Conservation (phyloP, 2,797 vertebrate genomes). For the Dicrostonyx torquatus region DNA sequence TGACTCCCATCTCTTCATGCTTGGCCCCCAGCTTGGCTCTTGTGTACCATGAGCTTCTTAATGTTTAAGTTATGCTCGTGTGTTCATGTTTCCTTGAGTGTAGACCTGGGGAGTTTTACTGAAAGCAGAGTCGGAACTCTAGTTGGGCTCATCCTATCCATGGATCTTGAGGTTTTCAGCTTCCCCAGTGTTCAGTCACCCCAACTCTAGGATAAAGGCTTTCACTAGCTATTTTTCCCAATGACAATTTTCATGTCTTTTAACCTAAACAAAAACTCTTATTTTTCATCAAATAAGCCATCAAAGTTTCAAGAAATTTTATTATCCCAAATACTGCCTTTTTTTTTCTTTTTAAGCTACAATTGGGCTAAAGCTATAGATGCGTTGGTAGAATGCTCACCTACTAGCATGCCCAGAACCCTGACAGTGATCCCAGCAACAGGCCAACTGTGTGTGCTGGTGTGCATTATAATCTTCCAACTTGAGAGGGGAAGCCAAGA, state of each 20-base stretch:
- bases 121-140: neutral
- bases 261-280: neutral
- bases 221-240: neutral
- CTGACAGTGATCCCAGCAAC: neutral
- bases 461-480: neutral
- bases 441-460: neutral
- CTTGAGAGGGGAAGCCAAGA: neutral
- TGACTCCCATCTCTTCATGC: neutral
- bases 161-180: neutral
- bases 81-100: neutral
- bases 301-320: constrained; percentile 56
- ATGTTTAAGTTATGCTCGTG: neutral
- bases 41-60: neutral
- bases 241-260: neutral
- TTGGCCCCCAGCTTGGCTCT: neutral
- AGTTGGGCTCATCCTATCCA: neutral
- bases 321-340: constrained; percentile 1
- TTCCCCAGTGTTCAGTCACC: neutral
- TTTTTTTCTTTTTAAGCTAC: neutral
- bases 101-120: neutral
- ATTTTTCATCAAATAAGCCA: constrained; percentile 42
- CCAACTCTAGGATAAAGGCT: neutral
- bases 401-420: neutral
- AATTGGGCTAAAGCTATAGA: neutral
- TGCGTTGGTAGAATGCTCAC: no score